Base-by-base conservation (phyloP, 2,113 vertebrate genomes). In the Lophochroa leadbeateri region DNA sequence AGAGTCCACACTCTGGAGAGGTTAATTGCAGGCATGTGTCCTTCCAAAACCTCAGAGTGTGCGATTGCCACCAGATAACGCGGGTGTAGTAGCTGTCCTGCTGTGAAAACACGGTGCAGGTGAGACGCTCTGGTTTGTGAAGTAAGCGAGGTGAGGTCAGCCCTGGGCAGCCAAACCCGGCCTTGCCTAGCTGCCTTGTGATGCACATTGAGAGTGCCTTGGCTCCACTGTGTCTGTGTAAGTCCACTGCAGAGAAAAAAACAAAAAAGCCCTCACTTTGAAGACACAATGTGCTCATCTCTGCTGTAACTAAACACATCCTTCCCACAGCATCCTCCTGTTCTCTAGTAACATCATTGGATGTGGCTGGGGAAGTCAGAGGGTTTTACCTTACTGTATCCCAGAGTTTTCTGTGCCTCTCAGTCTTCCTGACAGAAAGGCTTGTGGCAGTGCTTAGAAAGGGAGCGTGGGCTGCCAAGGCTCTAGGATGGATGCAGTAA, bases 271-370 rank as follows among this genome's bases (percentile, higher is more conserved):
- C 19, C 27, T 69, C 2, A 1, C 33, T 47, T 71, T 60, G 75
- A 39, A 76, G 71, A 4, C 19, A 4, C 0, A 0, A 7, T 25
- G 1, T 16, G 11, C 24, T 86, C 25, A 4, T 23, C 52, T 49
- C 74, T 2, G 6, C 43, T 17, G 35, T 28, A 8, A 6, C 9
- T n/a, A 57, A 21, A 21, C 6, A 1, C 20, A 10, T 44, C 49
- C 67, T 3, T 63, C 65, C n/a, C 28, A 2, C 13, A 17, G 52
- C 1, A 0, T 63, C 55, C 46, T 58, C 16, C 79, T n/a, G 1
- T 21, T 47, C 16, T 0, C 41, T 31, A 11, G 17, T 44, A 7
- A 24, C 1, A 7, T 39, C 9, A 0, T 8, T 29, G 63, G 19
- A 61, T 13, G 52, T 15, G 67, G 46, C 33, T 61, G 28, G 39